Evolutionary conservation across 2,888 invertebrate species (phyloP).

Genomic region (Chrysotoxum bicinctum): DNA sequence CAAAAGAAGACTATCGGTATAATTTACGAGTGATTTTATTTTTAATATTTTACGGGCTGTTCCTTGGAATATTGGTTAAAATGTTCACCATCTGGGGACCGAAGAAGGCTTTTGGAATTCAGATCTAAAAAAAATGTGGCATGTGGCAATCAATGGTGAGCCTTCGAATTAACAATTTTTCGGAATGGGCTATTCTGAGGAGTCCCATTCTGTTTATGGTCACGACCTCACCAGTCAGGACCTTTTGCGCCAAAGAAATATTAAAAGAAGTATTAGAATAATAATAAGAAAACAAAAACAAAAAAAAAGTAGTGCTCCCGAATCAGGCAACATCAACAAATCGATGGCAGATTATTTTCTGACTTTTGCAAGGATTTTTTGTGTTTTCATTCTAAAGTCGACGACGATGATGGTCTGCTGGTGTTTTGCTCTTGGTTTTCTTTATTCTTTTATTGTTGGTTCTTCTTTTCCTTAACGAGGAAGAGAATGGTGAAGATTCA

Average conservation of each 20-base stretch:
- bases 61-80: constrained; percentile 18
- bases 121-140: constrained; percentile 38
- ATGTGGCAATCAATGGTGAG: constrained; percentile 64
- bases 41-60: constrained; percentile 57
- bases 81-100: constrained; percentile 20
- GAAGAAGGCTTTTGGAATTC: constrained; percentile 26
- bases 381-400: constrained; percentile 3
- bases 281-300: not conserved
- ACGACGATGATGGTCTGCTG: not conserved
- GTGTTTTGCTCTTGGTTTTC: not conserved
- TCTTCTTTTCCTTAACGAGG: not conserved
- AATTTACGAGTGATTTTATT: constrained; percentile 61
- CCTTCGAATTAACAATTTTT: constrained; percentile 59
- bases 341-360: constrained; percentile 42
- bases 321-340: constrained; percentile 8
- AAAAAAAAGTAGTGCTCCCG: not conserved
- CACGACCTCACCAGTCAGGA: not conserved
- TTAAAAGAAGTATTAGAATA: not conserved
- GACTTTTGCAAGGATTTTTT: constrained; percentile 27
- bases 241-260: constrained; percentile 28
- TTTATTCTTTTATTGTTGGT: not conserved
- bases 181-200: not conserved
- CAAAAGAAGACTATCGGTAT: constrained; percentile 14
- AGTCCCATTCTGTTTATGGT: not conserved
- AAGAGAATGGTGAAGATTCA: constrained; percentile 52